Base-by-base conservation (phyloP, 2,113 vertebrate species). In the Dipodomys ordii region DNA sequence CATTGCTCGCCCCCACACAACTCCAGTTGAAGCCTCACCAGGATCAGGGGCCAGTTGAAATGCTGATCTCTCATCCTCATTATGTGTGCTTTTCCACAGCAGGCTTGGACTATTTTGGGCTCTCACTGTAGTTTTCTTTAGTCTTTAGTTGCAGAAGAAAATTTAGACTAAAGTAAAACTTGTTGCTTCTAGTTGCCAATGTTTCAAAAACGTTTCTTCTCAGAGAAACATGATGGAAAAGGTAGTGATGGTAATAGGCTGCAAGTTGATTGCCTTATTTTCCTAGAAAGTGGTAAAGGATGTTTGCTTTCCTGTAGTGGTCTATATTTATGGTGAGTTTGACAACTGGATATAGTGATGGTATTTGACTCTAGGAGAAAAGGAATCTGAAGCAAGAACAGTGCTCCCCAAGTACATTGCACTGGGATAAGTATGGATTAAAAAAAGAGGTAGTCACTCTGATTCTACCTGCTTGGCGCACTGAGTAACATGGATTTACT, bases 401-500 rank as follows among this genome's bases (percentile, higher is more conserved):
- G 28, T 67, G 32, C 94, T 15, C 30, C 15, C 30, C 28, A 94
- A 96, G 27, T 18, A 8, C 25, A 53, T 72, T 90, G 76, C 19
- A 15, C 25, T 74, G 62, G 39, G 19, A 11, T 74, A 82, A 82
- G 7, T 49, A 11, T 92, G 25, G 53, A 65, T n/a, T 49, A 57
- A 92, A 80, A 39, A 78, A 18, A 84, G 5, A 93, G 11, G 27
- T 57, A n/a, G 20, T 92, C 8, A 4, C 18, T 81, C 84, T 6
- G 27, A 95, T 74, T 32, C n/a, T 71, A 19, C 32, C 79, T 64
- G 91, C 32, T 95, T 94, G 72, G 82, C 92, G 78, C 16, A 28
- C 0, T 78, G 85, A 76, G 19, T 86, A 94, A 96, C 94, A 91
- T 77, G 78, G 73, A 83, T 92, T 69, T 78, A 67, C 28, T 91